Evolutionary conservation across 2,888 invertebrate genomes (phyloP).

Genomic region (Sphaeridia pumilis): DNA sequence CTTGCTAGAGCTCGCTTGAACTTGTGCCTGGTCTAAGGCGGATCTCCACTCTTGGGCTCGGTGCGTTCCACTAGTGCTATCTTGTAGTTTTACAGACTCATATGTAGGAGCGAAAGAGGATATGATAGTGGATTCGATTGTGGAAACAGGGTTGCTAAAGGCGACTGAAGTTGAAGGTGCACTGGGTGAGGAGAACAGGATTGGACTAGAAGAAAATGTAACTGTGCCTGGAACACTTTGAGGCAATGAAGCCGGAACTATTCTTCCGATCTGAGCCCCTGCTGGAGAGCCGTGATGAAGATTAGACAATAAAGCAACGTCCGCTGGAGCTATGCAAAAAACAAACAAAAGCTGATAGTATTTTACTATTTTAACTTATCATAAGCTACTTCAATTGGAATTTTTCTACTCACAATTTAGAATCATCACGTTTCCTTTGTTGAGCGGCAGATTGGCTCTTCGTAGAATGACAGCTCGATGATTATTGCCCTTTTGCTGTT

Average conservation of each 20-base stretch:
- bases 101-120: neutral
- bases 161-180: slow-evolving; percentile 7
- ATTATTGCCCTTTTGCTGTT: slow-evolving; percentile 23
- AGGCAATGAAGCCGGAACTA: neutral
- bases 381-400: no score
- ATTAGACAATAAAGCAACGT: slow-evolving; percentile 9
- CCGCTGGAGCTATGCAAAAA: slow-evolving; percentile 10
- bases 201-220: slow-evolving; percentile 5
- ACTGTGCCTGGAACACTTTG: neutral
- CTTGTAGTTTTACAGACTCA: no score
- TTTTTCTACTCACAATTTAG: no score
- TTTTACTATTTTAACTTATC: no score
- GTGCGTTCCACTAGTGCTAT: no score
- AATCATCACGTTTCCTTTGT: slow-evolving; percentile 30
- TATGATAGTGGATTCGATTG: neutral
- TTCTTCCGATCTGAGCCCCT: neutral
- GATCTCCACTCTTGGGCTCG: no score
- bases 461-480: slow-evolving; percentile 31
- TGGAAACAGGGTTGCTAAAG: neutral
- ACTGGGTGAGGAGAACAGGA: slow-evolving; percentile 1
- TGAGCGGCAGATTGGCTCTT: slow-evolving; percentile 24
- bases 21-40: no score
- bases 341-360: no score
- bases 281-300: neutral
- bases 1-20: no score